Evolutionary conservation across 53 echinoderm and acorn worm genomes (phyloP).

Genomic region (Holothuria scabra): DNA sequence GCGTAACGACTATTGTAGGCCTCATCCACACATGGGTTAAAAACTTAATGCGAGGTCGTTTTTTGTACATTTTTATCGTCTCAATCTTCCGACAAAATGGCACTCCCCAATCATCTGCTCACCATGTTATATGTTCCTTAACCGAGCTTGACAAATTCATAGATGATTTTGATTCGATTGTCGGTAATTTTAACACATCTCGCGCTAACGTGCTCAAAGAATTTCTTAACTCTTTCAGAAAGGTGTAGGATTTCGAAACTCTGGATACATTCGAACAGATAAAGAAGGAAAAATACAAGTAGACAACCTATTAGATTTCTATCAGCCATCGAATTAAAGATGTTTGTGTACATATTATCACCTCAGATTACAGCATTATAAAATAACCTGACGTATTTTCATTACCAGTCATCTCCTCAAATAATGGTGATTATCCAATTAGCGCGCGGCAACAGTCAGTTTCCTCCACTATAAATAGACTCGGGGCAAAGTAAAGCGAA

Average conservation of each 20-base stretch:
- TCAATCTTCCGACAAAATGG: too few species aligned
- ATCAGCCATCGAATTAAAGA: conserved; percentile 39
- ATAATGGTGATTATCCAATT: conserved; percentile 47
- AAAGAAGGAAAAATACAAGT: conserved; percentile 14
- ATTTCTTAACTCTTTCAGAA: too few species aligned
- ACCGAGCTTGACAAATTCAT: too few species aligned
- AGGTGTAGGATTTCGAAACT: neutral
- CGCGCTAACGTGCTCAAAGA: too few species aligned
- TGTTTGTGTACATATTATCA: conserved; percentile 46
- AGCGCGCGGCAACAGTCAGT: conserved; percentile 39
- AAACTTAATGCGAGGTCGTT: too few species aligned
- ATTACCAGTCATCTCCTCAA: conserved; percentile 36
- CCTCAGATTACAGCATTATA: conserved; percentile 44
- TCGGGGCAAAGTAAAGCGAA: conserved; percentile 1
- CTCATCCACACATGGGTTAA: too few species aligned
- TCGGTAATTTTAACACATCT: too few species aligned
- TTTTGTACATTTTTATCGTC: too few species aligned
- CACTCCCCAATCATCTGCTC: too few species aligned
- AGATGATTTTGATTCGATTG: too few species aligned
- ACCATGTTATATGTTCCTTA: too few species aligned
- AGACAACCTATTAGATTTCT: conserved; percentile 39
- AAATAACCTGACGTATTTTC: conserved; percentile 40
- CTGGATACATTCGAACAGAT: neutral
- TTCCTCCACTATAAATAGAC: conserved; percentile 32
- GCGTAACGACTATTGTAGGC: too few species aligned